Percentiles rank a stretch among this genome's conserved stretches.
These are phyloP conservation scores for Petaurus breviceps DNA, from an alignment of 2,113 vertebrate genomes.

Conservation along the genomic window DNA sequence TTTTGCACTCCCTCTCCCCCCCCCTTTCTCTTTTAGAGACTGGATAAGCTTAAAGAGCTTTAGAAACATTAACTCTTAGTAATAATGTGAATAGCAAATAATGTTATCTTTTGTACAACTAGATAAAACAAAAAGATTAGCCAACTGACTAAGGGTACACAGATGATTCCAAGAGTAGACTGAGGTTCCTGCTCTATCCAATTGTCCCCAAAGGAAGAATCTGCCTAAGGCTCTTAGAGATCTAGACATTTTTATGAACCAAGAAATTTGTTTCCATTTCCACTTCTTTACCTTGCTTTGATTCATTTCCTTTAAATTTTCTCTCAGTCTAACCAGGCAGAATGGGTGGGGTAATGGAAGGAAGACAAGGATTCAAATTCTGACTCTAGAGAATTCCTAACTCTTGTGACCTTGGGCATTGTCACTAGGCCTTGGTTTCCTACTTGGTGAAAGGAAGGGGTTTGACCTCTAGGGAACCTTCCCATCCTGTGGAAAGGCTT, in stretches of 20 bases:
- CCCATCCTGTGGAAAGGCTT: neutral
- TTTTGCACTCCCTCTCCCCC: neutral
- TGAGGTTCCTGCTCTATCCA: neutral
- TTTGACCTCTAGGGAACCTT: neutral
- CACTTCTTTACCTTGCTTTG: neutral
- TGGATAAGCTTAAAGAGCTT: constrained; percentile 47
- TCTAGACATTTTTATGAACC: neutral
- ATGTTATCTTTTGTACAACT: constrained; percentile 3
- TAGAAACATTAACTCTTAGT: constrained; percentile 52
- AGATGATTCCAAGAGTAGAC: neutral
- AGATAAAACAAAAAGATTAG: constrained; percentile 44
- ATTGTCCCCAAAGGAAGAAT: constrained; percentile 31
- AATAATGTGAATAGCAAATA: constrained; percentile 47
- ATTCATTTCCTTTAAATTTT: constrained; percentile 13
- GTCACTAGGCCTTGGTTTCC: neutral
- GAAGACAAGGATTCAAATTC: neutral
- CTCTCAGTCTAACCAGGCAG: neutral
- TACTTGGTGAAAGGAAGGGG: neutral
- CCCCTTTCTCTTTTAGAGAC: constrained; percentile 32
- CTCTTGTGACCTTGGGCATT: neutral
- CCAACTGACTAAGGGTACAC: neutral
- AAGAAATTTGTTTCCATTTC: neutral
- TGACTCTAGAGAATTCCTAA: neutral
- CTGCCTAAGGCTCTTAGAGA: neutral
- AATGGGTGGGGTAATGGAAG: neutral